Percentiles rank a stretch among this genome's conserved stretches.
These are phyloP conservation scores for Herpailurus yagouaroundi DNA, from an alignment of 2,113 vertebrate genomes.

Conservation along the genomic window DNA sequence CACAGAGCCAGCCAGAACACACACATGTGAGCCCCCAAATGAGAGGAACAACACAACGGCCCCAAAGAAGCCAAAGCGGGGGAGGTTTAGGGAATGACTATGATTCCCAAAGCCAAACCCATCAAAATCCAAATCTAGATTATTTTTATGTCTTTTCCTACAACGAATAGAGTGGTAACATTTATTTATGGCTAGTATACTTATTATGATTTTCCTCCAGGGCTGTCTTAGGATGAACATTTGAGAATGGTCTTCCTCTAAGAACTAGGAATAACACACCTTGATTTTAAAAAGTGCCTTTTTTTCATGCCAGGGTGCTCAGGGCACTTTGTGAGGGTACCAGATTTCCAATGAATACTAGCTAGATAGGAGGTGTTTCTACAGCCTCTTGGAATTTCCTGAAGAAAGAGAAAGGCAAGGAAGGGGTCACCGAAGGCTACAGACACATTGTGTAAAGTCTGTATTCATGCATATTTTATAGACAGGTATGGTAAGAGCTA, in stretches of 20 bases:
- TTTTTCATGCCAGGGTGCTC: background rate
- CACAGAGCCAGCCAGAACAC: background rate
- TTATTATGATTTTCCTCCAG: background rate
- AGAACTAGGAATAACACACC: background rate
- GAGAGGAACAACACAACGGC: background rate
- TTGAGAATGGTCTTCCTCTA: background rate
- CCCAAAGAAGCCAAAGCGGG: background rate
- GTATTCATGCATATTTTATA: conserved; percentile 24
- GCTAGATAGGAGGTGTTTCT: background rate
- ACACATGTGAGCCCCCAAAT: background rate
- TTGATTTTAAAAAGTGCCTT: background rate
- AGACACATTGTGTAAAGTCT: conserved; percentile 39
- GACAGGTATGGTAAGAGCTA: conserved; percentile 18
- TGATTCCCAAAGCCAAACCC: background rate
- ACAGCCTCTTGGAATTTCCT: conserved; percentile 54
- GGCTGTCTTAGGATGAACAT: background rate
- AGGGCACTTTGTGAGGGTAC: background rate
- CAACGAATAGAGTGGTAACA: background rate
- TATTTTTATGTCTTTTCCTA: background rate
- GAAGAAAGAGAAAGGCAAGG: conserved; percentile 43
- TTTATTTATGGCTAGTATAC: background rate
- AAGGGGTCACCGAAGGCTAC: conserved; percentile 56
- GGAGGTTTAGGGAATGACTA: background rate
- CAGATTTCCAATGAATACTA: background rate
- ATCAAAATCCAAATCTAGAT: background rate